Percentiles rank a stretch among this genome's conserved stretches.
Evolutionary conservation across 2,888 invertebrate genomes (phyloP).

Genomic region (Limnephilus lunatus): DNA sequence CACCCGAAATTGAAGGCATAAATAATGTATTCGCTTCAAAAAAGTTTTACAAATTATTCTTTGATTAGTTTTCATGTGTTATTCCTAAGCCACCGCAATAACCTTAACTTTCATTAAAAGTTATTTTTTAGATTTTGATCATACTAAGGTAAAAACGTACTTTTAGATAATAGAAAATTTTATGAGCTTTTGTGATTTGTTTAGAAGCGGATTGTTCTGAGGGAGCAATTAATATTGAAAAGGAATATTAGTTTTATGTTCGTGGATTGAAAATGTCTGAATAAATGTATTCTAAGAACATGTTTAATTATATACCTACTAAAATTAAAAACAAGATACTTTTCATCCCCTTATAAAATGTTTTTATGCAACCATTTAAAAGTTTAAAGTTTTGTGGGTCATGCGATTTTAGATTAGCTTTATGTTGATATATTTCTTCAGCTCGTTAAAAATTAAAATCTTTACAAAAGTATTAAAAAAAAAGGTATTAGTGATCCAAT

Average conservation of each 20-base stretch:
- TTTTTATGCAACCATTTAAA: not conserved
- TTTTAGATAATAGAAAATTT: not conserved
- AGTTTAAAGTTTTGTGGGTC: constrained; percentile 1
- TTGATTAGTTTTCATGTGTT: not conserved
- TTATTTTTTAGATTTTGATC: not conserved
- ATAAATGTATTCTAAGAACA: not conserved
- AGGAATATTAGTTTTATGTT: not conserved
- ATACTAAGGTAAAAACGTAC: not conserved
- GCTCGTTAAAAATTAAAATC: not conserved
- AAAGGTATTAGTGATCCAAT: not conserved
- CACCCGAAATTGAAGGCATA: not conserved
- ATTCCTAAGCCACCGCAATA: not conserved
- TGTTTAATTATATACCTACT: not conserved
- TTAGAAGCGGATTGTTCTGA: not conserved
- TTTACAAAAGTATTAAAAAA: not conserved
- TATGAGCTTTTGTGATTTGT: not conserved
- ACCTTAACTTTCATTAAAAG: not conserved
- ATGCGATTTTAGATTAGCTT: not conserved
- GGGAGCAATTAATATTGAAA: not conserved
- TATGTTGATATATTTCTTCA: not conserved
- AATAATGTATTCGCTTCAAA: not conserved
- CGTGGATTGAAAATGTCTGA: not conserved
- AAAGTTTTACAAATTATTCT: not conserved
- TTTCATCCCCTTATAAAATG: not conserved
- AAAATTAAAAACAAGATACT: not conserved